Evolutionary conservation across 2,797 vertebrate genomes (phyloP), one percentile per base, ranked within the genome.

Genomic region (Sebastes variabilis): DNA sequence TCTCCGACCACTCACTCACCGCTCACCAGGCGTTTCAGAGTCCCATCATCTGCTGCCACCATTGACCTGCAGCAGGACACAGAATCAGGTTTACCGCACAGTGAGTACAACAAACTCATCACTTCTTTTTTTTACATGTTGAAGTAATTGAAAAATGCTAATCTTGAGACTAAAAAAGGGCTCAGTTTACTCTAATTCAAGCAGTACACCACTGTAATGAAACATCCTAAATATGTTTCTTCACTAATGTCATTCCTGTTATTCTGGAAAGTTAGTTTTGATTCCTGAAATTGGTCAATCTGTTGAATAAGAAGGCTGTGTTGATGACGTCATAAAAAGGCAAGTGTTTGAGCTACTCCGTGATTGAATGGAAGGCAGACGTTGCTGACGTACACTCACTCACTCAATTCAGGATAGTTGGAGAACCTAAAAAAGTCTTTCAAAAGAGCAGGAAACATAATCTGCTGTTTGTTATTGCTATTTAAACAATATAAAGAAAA

Each of bases 61-160:
- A 7, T 27, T 10, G 1, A 72, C 75, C 77, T 14, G 20, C 75
- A 66, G 25, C 64, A 75, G 79, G 69, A 78, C 55, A 52, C 61
- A 77, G 34, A 30, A 3, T 38, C 80, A 46, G 76, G 18, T 67
- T 81, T 34, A 59, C 5, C 32, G 1, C 62, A 34, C 54, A 30
- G 94, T 94, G 77, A 94, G 94, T 92, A 81, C 24, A 66, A 81
- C n/a, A 30, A 49, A 36, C 5, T 56, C 6, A 4, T 4, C 24
- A 14, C 18, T 46, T 36, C 2, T 54, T 56, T 59, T 55, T 24
- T 2, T 7, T 49, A 2, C 11, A 46, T 3, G 4, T 20, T 72
- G 8, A 62, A 46, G 5, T 27, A 36, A 32, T 2, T 2, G 8
- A 30, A 54, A 29, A 54, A 34, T 5, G 9, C 1, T 12, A 0